Conservation (phyloP, 1,140 invertebrate species). For the Pteromalus puparum region DNA sequence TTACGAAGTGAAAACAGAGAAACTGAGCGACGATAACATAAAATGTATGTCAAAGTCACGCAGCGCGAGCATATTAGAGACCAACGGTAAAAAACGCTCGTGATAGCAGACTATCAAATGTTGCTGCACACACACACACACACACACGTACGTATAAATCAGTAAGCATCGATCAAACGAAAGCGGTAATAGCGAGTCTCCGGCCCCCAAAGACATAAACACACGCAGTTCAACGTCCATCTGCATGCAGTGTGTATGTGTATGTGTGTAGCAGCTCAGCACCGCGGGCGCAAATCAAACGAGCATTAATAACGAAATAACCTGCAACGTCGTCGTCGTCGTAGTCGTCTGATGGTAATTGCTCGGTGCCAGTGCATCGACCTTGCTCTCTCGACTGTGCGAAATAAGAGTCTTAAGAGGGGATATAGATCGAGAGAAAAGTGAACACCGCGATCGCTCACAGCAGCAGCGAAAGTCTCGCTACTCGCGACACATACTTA, state of each 20-base stretch:
- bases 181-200: not conserved
- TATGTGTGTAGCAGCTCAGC: too few species aligned
- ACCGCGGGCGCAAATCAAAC: not conserved
- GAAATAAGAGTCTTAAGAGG: not conserved
- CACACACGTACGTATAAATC: too few species aligned
- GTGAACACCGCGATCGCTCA: not conserved
- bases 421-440: not conserved
- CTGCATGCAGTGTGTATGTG: too few species aligned
- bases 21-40: not conserved
- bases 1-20: not conserved
- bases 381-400: constrained; percentile 16
- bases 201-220: not conserved
- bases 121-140: too few species aligned
- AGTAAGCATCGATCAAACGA: not conserved
- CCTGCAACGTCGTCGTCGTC: not conserved
- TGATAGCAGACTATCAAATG: too few species aligned
- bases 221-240: not conserved
- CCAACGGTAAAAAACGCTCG: too few species aligned
- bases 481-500: constrained; percentile 3
- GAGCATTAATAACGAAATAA: constrained; percentile 10
- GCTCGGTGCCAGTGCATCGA: constrained; percentile 26
- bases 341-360: not conserved
- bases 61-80: too few species aligned
- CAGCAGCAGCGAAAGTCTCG: not conserved
- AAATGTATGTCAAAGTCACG: constrained; percentile 1